Evolutionary conservation across 2,113 vertebrate species (phyloP).

Genomic region (Leptodactylus fuscus): DNA sequence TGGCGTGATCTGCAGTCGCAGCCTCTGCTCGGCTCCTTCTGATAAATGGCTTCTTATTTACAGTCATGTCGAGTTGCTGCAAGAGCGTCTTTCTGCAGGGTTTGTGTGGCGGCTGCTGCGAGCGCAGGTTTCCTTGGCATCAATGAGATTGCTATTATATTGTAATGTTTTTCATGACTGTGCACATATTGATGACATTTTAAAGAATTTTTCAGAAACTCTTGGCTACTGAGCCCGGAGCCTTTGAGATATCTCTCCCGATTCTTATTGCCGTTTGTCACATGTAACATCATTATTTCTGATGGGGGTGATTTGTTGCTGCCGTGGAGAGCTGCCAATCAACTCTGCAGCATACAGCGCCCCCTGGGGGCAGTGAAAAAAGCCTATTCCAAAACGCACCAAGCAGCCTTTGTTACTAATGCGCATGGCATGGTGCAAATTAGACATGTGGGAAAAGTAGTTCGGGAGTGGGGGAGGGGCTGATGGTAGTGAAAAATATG

Average conservation of each 20-base stretch:
- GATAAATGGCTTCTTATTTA: slow-evolving; percentile 16
- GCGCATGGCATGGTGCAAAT: no score
- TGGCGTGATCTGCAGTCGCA: background rate
- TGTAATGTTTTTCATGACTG: slow-evolving; percentile 11
- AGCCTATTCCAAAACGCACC: no score
- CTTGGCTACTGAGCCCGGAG: background rate
- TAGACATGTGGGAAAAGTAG: no score
- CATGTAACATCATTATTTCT: background rate
- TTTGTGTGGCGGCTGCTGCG: background rate
- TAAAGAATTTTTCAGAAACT: background rate
- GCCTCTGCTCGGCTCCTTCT: background rate
- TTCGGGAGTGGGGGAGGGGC: no score
- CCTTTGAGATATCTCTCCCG: background rate
- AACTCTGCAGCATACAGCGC: background rate
- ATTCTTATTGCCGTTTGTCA: background rate
- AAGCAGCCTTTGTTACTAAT: no score
- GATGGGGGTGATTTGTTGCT: background rate
- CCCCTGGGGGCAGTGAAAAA: no score
- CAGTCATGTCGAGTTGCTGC: background rate
- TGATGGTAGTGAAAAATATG: no score
- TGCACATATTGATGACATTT: background rate
- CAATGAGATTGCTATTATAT: background rate
- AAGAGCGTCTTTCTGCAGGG: background rate
- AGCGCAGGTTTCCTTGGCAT: background rate
- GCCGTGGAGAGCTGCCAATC: background rate